Evolutionary conservation across 2,797 vertebrate species (phyloP), one percentile per base, ranked within the genome.

Genomic region (Chromis chromis): DNA sequence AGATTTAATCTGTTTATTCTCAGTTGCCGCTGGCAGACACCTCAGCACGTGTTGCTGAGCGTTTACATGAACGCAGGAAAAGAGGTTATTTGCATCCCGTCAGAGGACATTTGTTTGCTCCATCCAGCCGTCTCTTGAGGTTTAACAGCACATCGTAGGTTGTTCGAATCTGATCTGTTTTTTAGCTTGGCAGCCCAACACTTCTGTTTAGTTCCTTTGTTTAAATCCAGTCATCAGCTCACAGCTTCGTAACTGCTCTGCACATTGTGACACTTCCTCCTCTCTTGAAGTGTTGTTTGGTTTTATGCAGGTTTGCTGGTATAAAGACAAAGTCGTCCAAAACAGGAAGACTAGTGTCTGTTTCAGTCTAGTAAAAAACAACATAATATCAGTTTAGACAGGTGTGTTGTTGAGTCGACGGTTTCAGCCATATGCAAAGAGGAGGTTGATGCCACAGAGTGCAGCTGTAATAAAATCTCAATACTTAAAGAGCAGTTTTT

Each of bases 1-100:
- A 73, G 24, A 83, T 66, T 66, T 40, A 70, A 81, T 77, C 61
- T 85, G 70, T 80, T 85, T 78, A 58, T 71, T 62, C 59, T 79
- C 76, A 78, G 74, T 57, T 76, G 65, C 28, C 36, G 65, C 19
- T 74, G 59, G 73, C 70, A 74, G 70, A 40, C 21, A 0, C 46
- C 21, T 59, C 57, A 48, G 54, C 74, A 79, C 7, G 1, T 78
- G 24, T 64, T 56, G 24, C 69, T 13, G 49, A 9, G 36, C 61
- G 62, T 79, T 86, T 77, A 59, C 59, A 50, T 57, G 48, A 78
- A 72, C 3, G 3, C 64, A 57, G 69, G 66, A 67, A 60, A 48
- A 1, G 36, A 72, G 16, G 60, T 70, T 19, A 40, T 88, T 83
- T 85, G 44, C 63, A 71, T 70, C 66, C 28, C 13, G 61, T 77